A percentile compares a stretch with the other conserved stretches of the same genome.
These are phyloP conservation scores for Montipora capitata DNA, from an alignment of 92 coral and sea anemone genomes.

Conservation along the genomic window DNA sequence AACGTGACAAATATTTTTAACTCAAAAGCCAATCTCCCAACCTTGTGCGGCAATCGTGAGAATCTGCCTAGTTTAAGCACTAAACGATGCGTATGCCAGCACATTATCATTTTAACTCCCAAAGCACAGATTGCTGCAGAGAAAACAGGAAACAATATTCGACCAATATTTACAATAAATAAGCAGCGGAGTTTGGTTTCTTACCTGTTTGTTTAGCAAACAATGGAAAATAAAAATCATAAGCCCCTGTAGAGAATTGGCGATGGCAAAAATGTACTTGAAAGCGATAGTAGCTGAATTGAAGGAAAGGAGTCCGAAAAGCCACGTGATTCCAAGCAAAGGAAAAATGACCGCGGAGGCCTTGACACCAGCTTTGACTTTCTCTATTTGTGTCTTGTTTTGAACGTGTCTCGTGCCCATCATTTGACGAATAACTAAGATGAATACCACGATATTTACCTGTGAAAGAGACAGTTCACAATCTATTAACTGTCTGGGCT, in stretches of 20 bases:
- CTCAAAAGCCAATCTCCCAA: too few species aligned
- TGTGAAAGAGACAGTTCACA: too few species aligned
- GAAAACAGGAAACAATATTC: too few species aligned
- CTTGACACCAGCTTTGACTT: conserved; percentile 90
- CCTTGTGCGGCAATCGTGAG: too few species aligned
- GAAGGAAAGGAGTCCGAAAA: conserved; percentile 93
- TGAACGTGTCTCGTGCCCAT: conserved; percentile 89
- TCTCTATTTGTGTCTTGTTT: conserved; percentile 81
- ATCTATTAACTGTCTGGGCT: too few species aligned
- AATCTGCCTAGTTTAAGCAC: too few species aligned
- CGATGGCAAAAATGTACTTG: conserved; percentile 89
- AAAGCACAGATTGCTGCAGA: too few species aligned
- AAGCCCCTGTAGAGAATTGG: conserved; percentile 90
- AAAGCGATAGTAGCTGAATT: conserved; percentile 82
- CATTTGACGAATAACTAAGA: conserved; percentile 92
- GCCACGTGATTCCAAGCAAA: conserved; percentile 94
- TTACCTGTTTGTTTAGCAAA: conserved; percentile 91
- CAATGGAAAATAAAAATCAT: conserved; percentile 95
- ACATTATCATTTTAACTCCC: too few species aligned
- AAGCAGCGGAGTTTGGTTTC: not conserved
- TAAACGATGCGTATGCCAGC: too few species aligned
- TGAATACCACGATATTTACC: conserved; percentile 80
- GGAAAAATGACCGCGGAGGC: conserved; percentile 95
- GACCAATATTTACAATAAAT: too few species aligned
- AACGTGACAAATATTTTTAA: too few species aligned